Percentiles rank a stretch among this genome's conserved stretches.
These are phyloP conservation scores for Epirrhoe tristata DNA, from an alignment of 2,888 invertebrate genomes.

Conservation along the genomic window DNA sequence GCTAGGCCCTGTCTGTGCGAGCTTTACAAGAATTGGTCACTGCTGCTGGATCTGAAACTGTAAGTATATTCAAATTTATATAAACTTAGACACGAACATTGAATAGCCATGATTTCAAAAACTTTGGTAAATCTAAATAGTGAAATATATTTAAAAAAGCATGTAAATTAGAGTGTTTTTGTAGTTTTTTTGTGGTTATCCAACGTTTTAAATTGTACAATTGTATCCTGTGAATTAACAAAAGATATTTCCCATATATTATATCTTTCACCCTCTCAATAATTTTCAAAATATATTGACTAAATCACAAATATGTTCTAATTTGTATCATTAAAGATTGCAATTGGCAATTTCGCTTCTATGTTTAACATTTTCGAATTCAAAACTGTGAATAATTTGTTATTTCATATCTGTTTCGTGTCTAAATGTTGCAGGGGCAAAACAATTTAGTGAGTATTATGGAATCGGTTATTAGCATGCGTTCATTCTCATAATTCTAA, in stretches of 20 bases:
- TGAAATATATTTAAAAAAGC: too few species aligned
- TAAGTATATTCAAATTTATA: constrained; percentile 82
- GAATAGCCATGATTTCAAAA: constrained; percentile 9
- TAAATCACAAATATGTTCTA: constrained; percentile 57
- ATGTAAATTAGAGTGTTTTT: too few species aligned
- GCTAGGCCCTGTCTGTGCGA: constrained; percentile 96
- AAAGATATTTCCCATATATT: constrained; percentile 58
- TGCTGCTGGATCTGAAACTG: constrained; percentile 96
- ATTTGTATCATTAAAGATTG: constrained; percentile 61
- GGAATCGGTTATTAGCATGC: constrained; percentile 71
- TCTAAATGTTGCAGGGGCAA: constrained; percentile 83
- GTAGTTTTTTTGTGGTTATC: constrained; percentile 7
- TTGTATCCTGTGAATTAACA: constrained; percentile 65
- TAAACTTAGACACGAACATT: constrained; percentile 9
- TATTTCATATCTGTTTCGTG: constrained; percentile 72
- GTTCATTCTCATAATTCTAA: constrained; percentile 38
- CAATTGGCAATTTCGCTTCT: constrained; percentile 56
- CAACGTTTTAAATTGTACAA: constrained; percentile 19
- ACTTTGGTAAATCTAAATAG: too few species aligned
- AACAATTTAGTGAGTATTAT: constrained; percentile 83
- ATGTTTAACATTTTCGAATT: constrained; percentile 46
- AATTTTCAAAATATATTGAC: constrained; percentile 59
- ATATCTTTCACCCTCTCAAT: constrained; percentile 60
- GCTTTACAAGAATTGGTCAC: constrained; percentile 99
- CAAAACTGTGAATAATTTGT: constrained; percentile 72